phyloP scores from a whole-genome alignment of 2,113 vertebrate species.

The human region DNA sequence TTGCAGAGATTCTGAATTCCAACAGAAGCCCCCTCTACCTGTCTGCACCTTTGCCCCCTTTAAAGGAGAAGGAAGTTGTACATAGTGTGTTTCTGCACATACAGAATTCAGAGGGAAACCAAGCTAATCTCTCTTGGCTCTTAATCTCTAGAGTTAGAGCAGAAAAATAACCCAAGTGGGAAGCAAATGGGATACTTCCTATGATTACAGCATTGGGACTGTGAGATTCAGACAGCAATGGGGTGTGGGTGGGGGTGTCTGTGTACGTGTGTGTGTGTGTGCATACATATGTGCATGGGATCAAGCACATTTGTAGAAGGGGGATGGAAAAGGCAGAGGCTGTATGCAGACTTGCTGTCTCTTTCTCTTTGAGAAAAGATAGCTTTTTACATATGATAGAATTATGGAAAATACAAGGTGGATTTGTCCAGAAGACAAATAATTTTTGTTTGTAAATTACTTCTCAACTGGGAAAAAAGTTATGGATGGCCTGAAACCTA shows the following conservation, averaged over 20 bases:
- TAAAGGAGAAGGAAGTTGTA: not conserved
- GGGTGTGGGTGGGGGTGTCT: not conserved
- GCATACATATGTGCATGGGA: rapidly evolving
- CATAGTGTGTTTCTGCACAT: not conserved
- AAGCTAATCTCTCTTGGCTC: not conserved
- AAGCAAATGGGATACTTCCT: not conserved
- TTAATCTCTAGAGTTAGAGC: not conserved
- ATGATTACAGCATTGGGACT: not conserved
- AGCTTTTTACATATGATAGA: not conserved
- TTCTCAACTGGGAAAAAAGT: not conserved
- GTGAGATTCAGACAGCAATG: not conserved
- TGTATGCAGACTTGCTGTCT: not conserved
- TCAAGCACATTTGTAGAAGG: not conserved
- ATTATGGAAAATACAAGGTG: not conserved
- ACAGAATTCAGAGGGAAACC: not conserved
- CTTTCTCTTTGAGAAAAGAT: not conserved
- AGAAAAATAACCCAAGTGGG: not conserved
- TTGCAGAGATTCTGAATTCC: not conserved
- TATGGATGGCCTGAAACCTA: not conserved
- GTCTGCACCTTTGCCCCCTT: too few relatives aligned
- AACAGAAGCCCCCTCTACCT: not conserved
- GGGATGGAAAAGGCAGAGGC: not conserved
- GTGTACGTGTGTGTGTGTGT: rapidly evolving
- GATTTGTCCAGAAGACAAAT: not conserved
- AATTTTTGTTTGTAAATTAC: not conserved